Base-by-base conservation (phyloP, 2,113 vertebrate species). In the Emydura subglobosa region DNA sequence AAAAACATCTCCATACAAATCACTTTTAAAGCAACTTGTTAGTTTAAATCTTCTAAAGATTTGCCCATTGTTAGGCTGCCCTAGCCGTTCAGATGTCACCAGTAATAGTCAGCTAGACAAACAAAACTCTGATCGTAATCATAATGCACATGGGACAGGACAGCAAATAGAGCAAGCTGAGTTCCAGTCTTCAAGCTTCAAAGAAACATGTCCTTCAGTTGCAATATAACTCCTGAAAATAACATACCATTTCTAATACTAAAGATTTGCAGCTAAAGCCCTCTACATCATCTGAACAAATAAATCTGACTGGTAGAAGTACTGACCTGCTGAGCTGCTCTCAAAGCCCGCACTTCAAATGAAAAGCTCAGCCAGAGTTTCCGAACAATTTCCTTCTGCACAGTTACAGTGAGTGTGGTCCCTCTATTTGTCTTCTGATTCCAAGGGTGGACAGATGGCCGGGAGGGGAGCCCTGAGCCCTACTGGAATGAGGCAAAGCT, bases 301-400 rank as follows among this genome's bases (percentile, higher is more conserved):
- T 82, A 85, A 34, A 61, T 31, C 74, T 65, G 44, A 76, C 85
- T 93, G 86, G 87, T 89, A 83, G 88, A 82, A 78, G 91, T 94
- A 99, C 98, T 98, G 96, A 99, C 98, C 99, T 99, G 98, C 95
- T 86, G 93, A 91, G 85, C 79, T 87, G 90, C 79, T 97, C 90
- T 91, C 83, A 19, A 50, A 65, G 82, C 61, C 83, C 79, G 89
- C 74, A 72, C 80, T 76, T 86, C 85, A 78, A 21, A 24, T 80
- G 82, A 83, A 68, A 87, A 34, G 47, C 89, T 34, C 85, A 51
- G 76, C 76, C 81, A 87, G 88, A 86, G 74, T 89, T 86, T 80
- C 82, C n/a, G 90, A 88, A 86, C 91, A 94, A 94, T 91, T 55
- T 83, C 53, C 59, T 93, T 79, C 94, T 87, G 92, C 16, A 65